Conservation (phyloP, 2,113 vertebrate genomes). For the Zapornia atra region DNA sequence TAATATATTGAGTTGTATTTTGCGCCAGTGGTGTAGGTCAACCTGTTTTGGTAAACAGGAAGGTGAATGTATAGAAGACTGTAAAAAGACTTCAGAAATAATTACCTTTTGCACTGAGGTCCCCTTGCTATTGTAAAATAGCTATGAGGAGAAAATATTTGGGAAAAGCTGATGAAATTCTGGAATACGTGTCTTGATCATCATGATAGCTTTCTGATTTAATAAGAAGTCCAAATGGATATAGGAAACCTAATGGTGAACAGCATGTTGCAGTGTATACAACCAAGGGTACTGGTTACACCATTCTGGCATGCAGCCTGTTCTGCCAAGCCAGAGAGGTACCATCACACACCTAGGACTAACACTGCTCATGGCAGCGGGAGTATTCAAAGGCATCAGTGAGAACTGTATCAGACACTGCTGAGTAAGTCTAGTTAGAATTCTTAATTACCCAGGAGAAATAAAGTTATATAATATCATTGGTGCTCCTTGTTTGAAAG, state of each 20-base stretch:
- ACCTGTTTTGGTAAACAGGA: background rate
- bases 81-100: background rate
- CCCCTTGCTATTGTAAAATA: background rate
- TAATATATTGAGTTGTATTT: background rate
- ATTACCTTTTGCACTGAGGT: background rate
- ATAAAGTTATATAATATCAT: background rate
- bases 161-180: background rate
- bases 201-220: background rate
- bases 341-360: background rate
- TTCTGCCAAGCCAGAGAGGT: background rate
- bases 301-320: background rate
- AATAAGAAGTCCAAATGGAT: background rate
- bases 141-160: background rate
- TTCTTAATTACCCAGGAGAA: background rate
- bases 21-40: background rate
- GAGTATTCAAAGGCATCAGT: background rate
- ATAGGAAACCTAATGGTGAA: background rate
- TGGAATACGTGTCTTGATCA: background rate
- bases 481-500: background rate
- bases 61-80: background rate
- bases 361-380: background rate
- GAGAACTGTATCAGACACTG: background rate
- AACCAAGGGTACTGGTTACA: background rate
- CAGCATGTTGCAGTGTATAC: background rate
- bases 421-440: background rate